Evolutionary conservation across 2,113 vertebrate species (phyloP).

Genomic region (Cacatua alba): DNA sequence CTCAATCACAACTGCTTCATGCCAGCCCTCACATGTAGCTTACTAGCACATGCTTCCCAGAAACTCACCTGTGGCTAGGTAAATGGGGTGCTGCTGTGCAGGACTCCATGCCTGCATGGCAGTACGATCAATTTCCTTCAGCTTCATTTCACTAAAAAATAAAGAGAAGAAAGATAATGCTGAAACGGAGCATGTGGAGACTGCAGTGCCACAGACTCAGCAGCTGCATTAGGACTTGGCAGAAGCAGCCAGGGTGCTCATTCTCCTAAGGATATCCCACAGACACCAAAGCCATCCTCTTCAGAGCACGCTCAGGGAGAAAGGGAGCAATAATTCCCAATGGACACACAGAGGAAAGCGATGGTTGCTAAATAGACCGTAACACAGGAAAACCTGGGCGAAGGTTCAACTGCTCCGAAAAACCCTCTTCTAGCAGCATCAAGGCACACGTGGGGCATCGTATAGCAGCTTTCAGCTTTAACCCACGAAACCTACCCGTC

Average conservation of each 20-base stretch:
- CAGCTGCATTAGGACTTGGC: not conserved
- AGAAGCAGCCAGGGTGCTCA: not conserved
- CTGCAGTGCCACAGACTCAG: not conserved
- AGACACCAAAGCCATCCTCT: not conserved
- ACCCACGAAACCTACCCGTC: accelerated
- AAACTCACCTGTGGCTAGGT: constrained; percentile 89
- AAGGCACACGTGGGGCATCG: accelerated
- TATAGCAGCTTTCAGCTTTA: not conserved
- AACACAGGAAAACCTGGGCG: not conserved
- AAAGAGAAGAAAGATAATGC: not conserved
- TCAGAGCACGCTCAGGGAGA: too few species aligned
- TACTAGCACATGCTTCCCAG: not conserved
- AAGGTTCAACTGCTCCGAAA: not conserved
- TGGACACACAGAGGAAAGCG: not conserved
- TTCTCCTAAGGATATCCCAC: not conserved
- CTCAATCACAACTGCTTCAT: accelerated
- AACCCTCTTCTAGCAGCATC: not conserved
- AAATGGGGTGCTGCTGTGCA: constrained; percentile 91
- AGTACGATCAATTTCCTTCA: constrained; percentile 93
- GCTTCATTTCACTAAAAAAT: constrained; percentile 85
- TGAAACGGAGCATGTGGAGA: accelerated
- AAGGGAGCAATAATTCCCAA: not conserved
- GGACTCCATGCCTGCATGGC: constrained; percentile 98
- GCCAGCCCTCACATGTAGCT: accelerated
- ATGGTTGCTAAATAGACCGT: accelerated